phyloP scores from a whole-genome alignment of 2,888 invertebrate genomes.

The Drosophila anomalata region DNA sequence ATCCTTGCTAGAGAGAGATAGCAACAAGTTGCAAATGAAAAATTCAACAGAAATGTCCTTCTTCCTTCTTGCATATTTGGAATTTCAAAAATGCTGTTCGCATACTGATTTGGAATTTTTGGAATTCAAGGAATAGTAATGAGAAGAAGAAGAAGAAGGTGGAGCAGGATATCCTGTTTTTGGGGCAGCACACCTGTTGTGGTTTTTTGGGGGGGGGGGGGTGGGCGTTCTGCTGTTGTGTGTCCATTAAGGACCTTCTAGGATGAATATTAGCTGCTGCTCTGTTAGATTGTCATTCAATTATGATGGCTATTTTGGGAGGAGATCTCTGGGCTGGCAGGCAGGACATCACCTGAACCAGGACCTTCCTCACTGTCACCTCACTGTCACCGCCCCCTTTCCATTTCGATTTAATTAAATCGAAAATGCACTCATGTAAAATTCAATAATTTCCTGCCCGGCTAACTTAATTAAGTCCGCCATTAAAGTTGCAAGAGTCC shows the following conservation, averaged over 20 bases:
- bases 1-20: neutral
- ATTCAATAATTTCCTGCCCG: slow-evolving; percentile 65
- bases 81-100: neutral
- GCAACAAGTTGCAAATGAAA: slow-evolving; percentile 5
- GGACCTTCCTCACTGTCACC: too few species aligned
- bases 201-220: neutral
- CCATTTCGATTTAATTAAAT: slow-evolving; percentile 58
- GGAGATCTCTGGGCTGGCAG: neutral
- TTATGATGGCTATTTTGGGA: slow-evolving; percentile 3
- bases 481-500: slow-evolving; percentile 49
- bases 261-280: neutral
- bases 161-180: neutral
- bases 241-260: too few species aligned
- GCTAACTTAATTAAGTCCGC: slow-evolving; percentile 64
- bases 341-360: neutral
- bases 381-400: neutral
- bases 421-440: slow-evolving; percentile 69
- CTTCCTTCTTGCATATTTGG: neutral
- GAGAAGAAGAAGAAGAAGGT: neutral
- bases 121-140: slow-evolving; percentile 1
- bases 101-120: neutral
- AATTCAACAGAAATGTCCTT: neutral
- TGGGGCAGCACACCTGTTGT: neutral
- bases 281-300: neutral
- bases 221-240: too few species aligned